Conservation (phyloP, 2,113 vertebrate genomes). For the Ascaphus truei region DNA sequence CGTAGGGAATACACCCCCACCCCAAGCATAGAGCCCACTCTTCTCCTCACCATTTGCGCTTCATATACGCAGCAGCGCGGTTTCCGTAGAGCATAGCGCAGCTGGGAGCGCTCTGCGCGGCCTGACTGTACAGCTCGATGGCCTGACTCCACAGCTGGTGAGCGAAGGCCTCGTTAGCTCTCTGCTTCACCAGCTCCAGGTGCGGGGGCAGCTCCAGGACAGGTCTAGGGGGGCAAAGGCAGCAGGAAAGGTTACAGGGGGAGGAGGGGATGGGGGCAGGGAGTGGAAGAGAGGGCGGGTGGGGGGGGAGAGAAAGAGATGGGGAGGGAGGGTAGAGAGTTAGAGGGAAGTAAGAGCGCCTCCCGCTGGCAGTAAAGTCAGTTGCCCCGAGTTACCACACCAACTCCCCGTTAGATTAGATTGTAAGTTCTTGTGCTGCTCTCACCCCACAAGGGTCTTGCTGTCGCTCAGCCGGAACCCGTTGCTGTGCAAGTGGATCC, state of each 20-base stretch:
- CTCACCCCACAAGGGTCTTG: slow-evolving; percentile 66
- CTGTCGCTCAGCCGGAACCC: slow-evolving; percentile 73
- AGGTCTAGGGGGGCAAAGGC: slow-evolving; percentile 51
- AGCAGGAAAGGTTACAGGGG: slow-evolving; percentile 19
- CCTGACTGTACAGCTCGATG: slow-evolving; percentile 96
- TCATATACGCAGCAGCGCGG: slow-evolving; percentile 97
- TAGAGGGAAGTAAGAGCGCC: background rate
- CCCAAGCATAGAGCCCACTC: too few species aligned
- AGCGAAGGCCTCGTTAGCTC: slow-evolving; percentile 95
- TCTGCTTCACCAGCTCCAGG: slow-evolving; percentile 89
- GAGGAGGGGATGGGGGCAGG: background rate
- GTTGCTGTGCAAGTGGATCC: slow-evolving; percentile 83
- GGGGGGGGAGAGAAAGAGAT: background rate
- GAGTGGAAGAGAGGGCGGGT: background rate
- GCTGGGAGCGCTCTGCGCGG: slow-evolving; percentile 80
- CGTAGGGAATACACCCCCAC: too few species aligned
- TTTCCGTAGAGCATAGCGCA: slow-evolving; percentile 96
- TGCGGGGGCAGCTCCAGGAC: slow-evolving; percentile 82
- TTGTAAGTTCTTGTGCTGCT: background rate
- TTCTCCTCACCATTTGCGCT: slow-evolving; percentile 87
- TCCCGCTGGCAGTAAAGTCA: too few species aligned
- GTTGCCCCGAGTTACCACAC: too few species aligned
- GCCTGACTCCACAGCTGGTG: slow-evolving; percentile 96
- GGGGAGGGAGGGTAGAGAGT: too few species aligned
- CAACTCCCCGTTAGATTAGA: too few species aligned